Evolutionary conservation across 2,888 invertebrate genomes (phyloP).

Genomic region (Eupithecia centaureata): DNA sequence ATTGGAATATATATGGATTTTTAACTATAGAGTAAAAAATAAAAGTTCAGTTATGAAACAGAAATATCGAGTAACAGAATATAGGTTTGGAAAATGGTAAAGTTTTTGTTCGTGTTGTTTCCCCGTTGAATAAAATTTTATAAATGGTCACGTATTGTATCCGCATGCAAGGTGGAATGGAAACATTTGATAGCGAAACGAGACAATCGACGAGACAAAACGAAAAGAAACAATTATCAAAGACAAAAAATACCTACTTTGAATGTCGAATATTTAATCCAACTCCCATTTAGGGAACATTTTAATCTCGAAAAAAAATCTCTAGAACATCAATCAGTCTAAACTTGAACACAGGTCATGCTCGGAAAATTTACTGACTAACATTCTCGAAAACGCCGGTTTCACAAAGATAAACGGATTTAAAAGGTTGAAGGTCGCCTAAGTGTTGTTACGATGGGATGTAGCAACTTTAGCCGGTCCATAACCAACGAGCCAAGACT

Average conservation of each 20-base stretch:
- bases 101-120: background rate
- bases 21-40: background rate
- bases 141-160: conserved; percentile 11
- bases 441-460: background rate
- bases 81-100: background rate
- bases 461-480: background rate
- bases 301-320: background rate
- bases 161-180: background rate
- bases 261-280: background rate
- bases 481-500: background rate
- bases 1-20: background rate
- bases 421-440: conserved; percentile 16
- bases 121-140: background rate
- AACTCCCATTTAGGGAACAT: background rate
- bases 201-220: too few species aligned
- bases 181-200: background rate
- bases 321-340: background rate
- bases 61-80: background rate
- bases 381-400: conserved; percentile 12
- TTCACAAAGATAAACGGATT: conserved; percentile 15
- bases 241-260: background rate
- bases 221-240: background rate
- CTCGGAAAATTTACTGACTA: conserved; percentile 9
- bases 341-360: conserved; percentile 7
- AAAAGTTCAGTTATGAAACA: background rate